Conservation (phyloP, 2,888 invertebrate genomes). For the Cabera pusaria region DNA sequence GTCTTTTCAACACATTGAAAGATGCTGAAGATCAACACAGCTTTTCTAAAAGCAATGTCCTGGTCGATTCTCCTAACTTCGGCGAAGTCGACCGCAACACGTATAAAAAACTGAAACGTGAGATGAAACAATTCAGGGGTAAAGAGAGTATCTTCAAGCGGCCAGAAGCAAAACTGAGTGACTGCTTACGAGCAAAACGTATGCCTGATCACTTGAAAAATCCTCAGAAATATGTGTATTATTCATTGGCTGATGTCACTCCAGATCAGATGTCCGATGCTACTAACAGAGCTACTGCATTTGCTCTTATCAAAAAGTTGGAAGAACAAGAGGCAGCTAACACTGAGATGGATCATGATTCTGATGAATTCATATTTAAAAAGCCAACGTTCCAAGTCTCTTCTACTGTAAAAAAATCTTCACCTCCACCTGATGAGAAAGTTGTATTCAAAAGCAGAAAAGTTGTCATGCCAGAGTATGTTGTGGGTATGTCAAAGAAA, state of each 20-base stretch:
- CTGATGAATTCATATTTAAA: slow-evolving; percentile 60
- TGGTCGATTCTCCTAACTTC: slow-evolving; percentile 50
- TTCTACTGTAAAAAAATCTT: slow-evolving; percentile 51
- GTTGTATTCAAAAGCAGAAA: slow-evolving; percentile 86
- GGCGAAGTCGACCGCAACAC: slow-evolving; percentile 58
- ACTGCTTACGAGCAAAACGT: slow-evolving; percentile 77
- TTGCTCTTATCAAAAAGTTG: slow-evolving; percentile 88
- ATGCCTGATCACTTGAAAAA: slow-evolving; percentile 84
- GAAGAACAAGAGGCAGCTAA: slow-evolving; percentile 74
- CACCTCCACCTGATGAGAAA: slow-evolving; percentile 42
- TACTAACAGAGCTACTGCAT: slow-evolving; percentile 90
- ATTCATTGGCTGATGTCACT: slow-evolving; percentile 90
- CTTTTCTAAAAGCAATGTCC: slow-evolving; percentile 63
- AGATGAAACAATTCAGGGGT: slow-evolving; percentile 85
- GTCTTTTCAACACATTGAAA: slow-evolving; percentile 87
- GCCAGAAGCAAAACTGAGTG: slow-evolving; percentile 85
- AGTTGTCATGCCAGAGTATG: slow-evolving; percentile 92
- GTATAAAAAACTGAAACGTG: slow-evolving; percentile 67
- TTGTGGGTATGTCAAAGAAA: slow-evolving; percentile 86
- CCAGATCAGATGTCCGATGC: slow-evolving; percentile 90
- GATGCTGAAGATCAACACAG: slow-evolving; percentile 83
- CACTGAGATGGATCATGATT: slow-evolving; percentile 47
- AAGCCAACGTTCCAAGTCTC: slow-evolving; percentile 69
- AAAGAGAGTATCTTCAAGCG: slow-evolving; percentile 92
- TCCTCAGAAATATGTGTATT: slow-evolving; percentile 92